Evolutionary conservation across 2,797 vertebrate genomes (phyloP).

Genomic region (Mus minutoides): DNA sequence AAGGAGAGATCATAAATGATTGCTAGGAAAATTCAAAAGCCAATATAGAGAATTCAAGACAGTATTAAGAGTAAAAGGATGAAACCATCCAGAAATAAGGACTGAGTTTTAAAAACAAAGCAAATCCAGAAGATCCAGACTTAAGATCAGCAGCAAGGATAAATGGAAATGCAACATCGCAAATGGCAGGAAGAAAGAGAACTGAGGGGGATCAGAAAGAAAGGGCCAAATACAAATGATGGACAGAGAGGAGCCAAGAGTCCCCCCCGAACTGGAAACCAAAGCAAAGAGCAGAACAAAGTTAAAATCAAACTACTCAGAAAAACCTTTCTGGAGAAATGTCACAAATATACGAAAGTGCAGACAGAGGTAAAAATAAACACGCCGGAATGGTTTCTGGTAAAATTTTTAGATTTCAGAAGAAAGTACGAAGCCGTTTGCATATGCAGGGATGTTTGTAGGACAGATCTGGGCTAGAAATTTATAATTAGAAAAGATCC

Average conservation of each 20-base stretch:
- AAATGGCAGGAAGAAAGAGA: constrained; percentile 9
- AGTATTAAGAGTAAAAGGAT: not conserved
- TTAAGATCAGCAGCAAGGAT: not conserved
- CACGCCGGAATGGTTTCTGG: not conserved
- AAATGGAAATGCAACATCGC: not conserved
- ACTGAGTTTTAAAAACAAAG: not conserved
- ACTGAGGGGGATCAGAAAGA: not conserved
- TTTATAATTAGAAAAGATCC: not conserved
- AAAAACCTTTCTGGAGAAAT: constrained; percentile 14
- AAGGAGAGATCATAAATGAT: not conserved
- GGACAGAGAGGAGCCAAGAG: not conserved
- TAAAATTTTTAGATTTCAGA: constrained; percentile 35
- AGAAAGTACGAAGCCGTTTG: constrained; percentile 12
- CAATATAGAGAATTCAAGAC: not conserved
- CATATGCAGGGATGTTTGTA: not conserved
- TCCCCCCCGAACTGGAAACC: not conserved
- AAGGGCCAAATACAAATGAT: not conserved
- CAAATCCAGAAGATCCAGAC: not conserved
- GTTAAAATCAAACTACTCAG: not conserved
- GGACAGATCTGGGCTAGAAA: not conserved
- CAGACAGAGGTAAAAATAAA: constrained; percentile 42
- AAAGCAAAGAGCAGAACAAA: constrained; percentile 16
- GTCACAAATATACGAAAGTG: not conserved
- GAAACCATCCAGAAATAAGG: constrained; percentile 14
- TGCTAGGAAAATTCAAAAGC: constrained; percentile 24